Base-by-base conservation (phyloP, 2,113 vertebrate species). In the Ptychochromis oligacanthus region DNA sequence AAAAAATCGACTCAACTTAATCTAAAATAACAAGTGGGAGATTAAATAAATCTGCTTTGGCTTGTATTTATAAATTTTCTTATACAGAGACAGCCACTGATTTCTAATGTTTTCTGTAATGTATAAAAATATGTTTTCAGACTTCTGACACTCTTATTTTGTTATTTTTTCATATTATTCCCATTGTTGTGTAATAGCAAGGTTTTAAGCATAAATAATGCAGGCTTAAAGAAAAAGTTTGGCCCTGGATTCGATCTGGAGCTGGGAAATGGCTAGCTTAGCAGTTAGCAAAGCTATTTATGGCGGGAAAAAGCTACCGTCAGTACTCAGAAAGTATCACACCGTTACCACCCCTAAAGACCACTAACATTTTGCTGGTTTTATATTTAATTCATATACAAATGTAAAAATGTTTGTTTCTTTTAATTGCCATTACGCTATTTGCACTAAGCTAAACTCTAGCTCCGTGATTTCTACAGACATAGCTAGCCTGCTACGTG, bases 101-200 rank as follows among this genome's bases (percentile, higher is more conserved):
- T 52, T 54, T 52, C 2, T 7, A 9, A 11, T 70, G 28, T 13
- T 28, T 70, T 13, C 49, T 49, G 17, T 31, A 70, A 70, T 28
- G 24, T 20, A 52, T 70, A 17, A 2, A 70, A 70, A 28, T 72
- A 54, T 12, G 20, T 15, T 22, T 22, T 13, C 31, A 36, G 17
- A 36, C 31, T 38, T 60, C 58, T n/a, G 46, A 77, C 5, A 5
- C 8, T 61, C 49, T 61, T 11, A 8, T 4, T 59, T 6, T 59
- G 22, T 60, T 60, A 60, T 59, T 61, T 59, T 24, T 40, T 13
- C n/a, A 7, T 1, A 77, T 61, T 77, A n/a, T 46, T 49, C 46
- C 5, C 3, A 49, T 38, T 0, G 2, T 60, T 60, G 26, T 0
- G 4, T 0, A 34, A 36, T 52, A 26, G n/a, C 15, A 24, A 31